These are phyloP conservation scores for Axis porcinus DNA, from an alignment of 2,113 vertebrate genomes.

Conservation along the genomic window DNA sequence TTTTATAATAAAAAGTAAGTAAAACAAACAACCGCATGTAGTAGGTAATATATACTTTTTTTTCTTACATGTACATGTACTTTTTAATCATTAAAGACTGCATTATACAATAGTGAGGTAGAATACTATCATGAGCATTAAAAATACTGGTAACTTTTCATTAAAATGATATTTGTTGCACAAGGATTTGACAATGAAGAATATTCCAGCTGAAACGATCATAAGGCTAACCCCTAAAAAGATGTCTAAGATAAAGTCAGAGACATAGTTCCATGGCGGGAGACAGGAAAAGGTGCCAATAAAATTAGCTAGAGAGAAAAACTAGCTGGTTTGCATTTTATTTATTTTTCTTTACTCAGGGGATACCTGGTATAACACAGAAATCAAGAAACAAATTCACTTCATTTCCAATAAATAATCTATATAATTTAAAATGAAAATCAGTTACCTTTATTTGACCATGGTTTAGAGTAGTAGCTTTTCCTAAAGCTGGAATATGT, in stretches of 20 bases:
- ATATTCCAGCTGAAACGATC: background rate
- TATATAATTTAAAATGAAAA: slow-evolving; percentile 33
- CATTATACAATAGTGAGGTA: background rate
- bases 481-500: slow-evolving; percentile 98
- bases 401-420: slow-evolving; percentile 10
- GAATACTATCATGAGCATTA: background rate
- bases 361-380: background rate
- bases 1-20: slow-evolving; percentile 9
- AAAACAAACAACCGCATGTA: background rate
- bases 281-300: background rate
- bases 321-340: background rate
- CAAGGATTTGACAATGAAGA: background rate
- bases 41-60: background rate
- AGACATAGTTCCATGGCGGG: background rate
- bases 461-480: slow-evolving; percentile 91
- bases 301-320: slow-evolving; percentile 8
- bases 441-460: slow-evolving; percentile 91
- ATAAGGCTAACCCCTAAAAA: slow-evolving; percentile 29
- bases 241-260: background rate
- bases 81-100: background rate
- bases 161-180: background rate
- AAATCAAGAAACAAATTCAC: background rate
- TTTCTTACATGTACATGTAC: background rate
- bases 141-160: background rate
- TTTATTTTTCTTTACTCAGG: background rate